Conservation (phyloP, 2,797 vertebrate species). For the Bradypodion pumilum region DNA sequence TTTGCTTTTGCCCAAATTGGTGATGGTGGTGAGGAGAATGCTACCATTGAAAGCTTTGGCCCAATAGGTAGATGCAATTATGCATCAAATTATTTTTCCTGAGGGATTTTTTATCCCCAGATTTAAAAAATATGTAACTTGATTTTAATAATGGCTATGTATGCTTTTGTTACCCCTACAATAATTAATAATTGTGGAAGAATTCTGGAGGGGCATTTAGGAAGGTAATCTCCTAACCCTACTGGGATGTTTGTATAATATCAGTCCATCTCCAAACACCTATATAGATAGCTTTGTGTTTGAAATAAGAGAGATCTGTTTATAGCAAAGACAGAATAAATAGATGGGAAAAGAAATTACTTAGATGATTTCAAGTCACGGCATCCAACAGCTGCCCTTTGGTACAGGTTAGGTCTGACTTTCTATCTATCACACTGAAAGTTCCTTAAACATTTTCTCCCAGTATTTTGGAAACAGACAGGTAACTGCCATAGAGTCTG, state of each 20-base stretch:
- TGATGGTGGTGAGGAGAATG: too few species aligned
- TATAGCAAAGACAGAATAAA: slow-evolving; percentile 58
- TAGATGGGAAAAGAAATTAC: slow-evolving; percentile 64
- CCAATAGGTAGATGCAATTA: background rate
- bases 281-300: slow-evolving; percentile 53
- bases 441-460: slow-evolving; percentile 69
- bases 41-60: background rate
- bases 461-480: slow-evolving; percentile 70
- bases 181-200: background rate
- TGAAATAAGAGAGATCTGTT: slow-evolving; percentile 69
- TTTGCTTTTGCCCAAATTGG: too few species aligned
- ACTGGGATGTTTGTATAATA: slow-evolving; percentile 36
- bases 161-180: background rate
- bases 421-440: slow-evolving; percentile 66
- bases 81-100: background rate
- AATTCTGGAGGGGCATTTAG: background rate
- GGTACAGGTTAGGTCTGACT: slow-evolving; percentile 68
- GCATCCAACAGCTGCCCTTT: slow-evolving; percentile 65
- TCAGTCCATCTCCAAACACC: slow-evolving; percentile 30
- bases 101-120: background rate
- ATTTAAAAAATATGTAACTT: too few species aligned
- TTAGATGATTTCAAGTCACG: slow-evolving; percentile 63
- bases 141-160: background rate
- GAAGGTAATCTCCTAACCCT: slow-evolving; percentile 12
- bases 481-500: slow-evolving; percentile 57